phyloP scores from a whole-genome alignment of 2,797 vertebrate genomes.

The Rousettus madagascariensis region DNA sequence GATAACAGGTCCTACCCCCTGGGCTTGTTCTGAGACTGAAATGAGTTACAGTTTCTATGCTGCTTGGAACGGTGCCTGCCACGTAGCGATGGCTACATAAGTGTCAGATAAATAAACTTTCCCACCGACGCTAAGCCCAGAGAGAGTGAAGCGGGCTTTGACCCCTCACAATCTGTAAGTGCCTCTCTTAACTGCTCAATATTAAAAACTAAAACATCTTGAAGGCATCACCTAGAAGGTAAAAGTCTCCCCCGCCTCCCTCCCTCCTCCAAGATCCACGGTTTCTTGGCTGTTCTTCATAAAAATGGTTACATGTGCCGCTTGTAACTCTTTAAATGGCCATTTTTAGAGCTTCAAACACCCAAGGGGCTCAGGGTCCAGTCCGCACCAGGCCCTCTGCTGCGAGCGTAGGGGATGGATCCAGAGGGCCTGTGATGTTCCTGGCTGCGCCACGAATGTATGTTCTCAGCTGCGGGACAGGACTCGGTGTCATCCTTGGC shows the following conservation, averaged over 20 bases:
- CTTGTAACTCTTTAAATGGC: conserved; percentile 14
- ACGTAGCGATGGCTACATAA: neutral
- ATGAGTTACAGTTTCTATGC: neutral
- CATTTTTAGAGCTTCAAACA: conserved; percentile 19
- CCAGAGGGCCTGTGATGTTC: conserved; percentile 1
- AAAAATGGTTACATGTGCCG: neutral
- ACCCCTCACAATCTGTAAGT: neutral
- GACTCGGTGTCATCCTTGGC: neutral
- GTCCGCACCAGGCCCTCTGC: neutral
- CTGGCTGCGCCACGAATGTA: neutral
- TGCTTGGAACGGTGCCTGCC: neutral
- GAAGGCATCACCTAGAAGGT: neutral
- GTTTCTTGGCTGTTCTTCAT: neutral
- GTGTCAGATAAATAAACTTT: neutral
- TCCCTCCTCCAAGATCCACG: neutral
- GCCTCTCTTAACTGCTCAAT: neutral
- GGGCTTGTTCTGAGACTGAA: neutral
- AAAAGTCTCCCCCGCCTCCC: neutral
- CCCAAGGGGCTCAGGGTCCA: neutral
- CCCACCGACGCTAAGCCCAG: neutral
- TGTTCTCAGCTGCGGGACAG: neutral
- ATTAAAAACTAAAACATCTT: neutral
- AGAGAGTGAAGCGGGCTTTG: neutral
- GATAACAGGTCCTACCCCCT: neutral
- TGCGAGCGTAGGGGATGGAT: neutral